Conservation (phyloP, 2,113 vertebrate genomes). For the cattle (Bos taurus) region ARS-UCD2.0 NC_037357.1:56942501-56943000, state of each 20-base stretch:
- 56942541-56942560: neutral
- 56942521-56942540: neutral
- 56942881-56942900: neutral
- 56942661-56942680: neutral
- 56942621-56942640: neutral
- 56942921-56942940: neutral
- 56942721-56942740: neutral
- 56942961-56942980: neutral
- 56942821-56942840: neutral
- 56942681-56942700: neutral
- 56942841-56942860: neutral
- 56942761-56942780: neutral
- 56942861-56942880: neutral
- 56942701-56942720: neutral
- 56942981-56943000: neutral
- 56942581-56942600: neutral
- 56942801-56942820: neutral
- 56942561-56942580: neutral
- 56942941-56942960: neutral
- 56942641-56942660: neutral
- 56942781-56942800: neutral
- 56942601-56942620: slow-evolving; percentile 1
- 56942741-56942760: neutral
- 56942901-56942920: neutral
- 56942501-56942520: neutral